Percentiles rank a stretch among this genome's conserved stretches.
Conservation (phyloP, 1,140 invertebrate species). For the Andrena cerasifolii region DNA sequence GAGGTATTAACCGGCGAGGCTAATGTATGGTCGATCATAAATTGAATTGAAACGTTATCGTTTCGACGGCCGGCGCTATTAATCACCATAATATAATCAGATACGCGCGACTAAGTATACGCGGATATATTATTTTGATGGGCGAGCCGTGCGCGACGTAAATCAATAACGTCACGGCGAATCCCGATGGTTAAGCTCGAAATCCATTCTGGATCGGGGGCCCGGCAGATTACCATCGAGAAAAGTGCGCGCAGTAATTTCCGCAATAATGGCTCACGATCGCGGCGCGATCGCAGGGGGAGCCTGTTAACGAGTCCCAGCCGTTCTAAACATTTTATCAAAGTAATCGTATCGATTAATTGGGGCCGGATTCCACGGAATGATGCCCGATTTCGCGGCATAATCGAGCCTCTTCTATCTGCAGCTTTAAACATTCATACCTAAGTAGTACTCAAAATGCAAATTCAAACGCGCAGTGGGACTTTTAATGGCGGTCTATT, state of each 20-base stretch:
- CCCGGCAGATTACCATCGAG: constrained; percentile 10
- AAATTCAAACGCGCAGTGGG: constrained; percentile 25
- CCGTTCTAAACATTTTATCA: constrained; percentile 35
- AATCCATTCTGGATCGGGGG: background rate
- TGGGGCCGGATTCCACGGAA: constrained; percentile 23
- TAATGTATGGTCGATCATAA: constrained; percentile 50
- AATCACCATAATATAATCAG: constrained; percentile 53
- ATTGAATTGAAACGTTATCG: constrained; percentile 54
- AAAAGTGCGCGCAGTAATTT: background rate
- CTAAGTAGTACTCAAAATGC: constrained; percentile 21
- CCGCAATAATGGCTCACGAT: constrained; percentile 13
- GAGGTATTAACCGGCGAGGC: constrained; percentile 23
- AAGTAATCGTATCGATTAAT: constrained; percentile 43
- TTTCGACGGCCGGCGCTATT: constrained; percentile 35
- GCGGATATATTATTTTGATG: constrained; percentile 36
- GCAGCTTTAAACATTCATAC: constrained; percentile 1
- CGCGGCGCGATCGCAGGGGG: background rate
- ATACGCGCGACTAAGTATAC: constrained; percentile 45
- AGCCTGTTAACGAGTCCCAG: background rate
- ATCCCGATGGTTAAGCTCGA: background rate
- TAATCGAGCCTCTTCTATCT: constrained; percentile 6
- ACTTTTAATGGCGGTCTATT: constrained; percentile 35
- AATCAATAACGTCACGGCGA: constrained; percentile 22
- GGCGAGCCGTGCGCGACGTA: constrained; percentile 24
- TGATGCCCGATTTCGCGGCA: background rate